Base-by-base conservation (phyloP, 2,113 vertebrate species). In the Scatophagus argus region DNA sequence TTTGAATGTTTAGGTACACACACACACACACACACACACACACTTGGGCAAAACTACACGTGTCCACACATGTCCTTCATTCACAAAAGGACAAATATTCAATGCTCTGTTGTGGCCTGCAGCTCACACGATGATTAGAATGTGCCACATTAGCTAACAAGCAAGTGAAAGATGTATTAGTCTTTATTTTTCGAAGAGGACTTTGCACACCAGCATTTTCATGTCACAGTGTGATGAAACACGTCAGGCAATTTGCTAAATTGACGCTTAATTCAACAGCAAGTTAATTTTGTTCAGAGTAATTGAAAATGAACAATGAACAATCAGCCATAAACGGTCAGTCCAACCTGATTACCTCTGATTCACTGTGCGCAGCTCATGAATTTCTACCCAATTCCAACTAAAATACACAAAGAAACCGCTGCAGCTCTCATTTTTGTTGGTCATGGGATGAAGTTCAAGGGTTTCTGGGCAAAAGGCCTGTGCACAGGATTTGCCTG, bases 261-360 rank as follows among this genome's bases (percentile, higher is more conserved):
- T 71, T 2, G 29, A 54, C 71, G 73, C 44, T 72, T 75, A 71
- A 87, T 85, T 77, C 51, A 79, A 79, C 67, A 59, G 64, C 25
- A 63, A 60, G 58, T 75, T 66, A 9, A 77, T 73, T 75, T 79
- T 61, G 47, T 72, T 81, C 46, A 29, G 38, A 56, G 62, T 79
- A 62, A 79, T 63, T 85, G 56, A 83, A 87, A 86, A 76, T 31
- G 36, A 87, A 87, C 60, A 77, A 76, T 62, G 63, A 82, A 79
- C 65, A 74, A 84, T 79, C 66, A 72, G 51, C 31, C 44, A 77
- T 60, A 51, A 87, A 79, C 39, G 8, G 19, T 13, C 32, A 55
- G 23, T 29, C 27, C 56, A 77, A 54, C 73, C 59, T 68, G 67
- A 80, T 89, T 82, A 51, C 46, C 43, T 74, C 25, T 27, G 61